Evolutionary conservation across 2,888 invertebrate species (phyloP).

Genomic region (Drosophila nigricruria): DNA sequence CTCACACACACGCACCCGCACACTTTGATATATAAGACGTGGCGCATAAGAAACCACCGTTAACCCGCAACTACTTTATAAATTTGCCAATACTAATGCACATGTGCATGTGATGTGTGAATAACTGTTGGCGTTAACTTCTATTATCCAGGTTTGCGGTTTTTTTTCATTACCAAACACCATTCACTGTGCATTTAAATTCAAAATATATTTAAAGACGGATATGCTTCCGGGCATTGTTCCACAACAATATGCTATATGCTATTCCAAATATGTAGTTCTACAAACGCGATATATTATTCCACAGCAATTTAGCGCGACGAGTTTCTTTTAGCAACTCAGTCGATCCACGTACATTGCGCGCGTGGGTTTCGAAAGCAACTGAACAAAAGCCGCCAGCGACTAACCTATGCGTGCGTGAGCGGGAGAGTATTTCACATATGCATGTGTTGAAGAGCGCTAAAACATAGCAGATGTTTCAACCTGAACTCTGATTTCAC

Average conservation of each 20-base stretch:
- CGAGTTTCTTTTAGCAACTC: constrained; percentile 30
- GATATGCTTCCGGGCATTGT: constrained; percentile 24
- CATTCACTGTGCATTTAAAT: constrained; percentile 11
- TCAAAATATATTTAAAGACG: neutral
- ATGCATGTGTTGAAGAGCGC: constrained; percentile 27
- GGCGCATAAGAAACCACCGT: constrained; percentile 34
- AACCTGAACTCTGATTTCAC: constrained; percentile 34
- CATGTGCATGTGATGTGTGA: constrained; percentile 4
- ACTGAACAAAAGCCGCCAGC: constrained; percentile 54
- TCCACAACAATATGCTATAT: constrained; percentile 11
- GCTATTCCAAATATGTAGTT: constrained; percentile 31
- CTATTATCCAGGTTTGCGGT: constrained; percentile 12
- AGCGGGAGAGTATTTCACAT: constrained; percentile 31
- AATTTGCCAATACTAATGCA: constrained; percentile 9
- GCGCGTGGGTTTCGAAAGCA: constrained; percentile 54
- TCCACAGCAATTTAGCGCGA: constrained; percentile 42
- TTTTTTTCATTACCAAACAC: constrained; percentile 11
- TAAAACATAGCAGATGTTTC: constrained; percentile 11
- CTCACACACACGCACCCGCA: constrained; percentile 4
- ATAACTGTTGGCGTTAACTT: constrained; percentile 23
- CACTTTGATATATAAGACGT: constrained; percentile 34
- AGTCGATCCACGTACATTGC: constrained; percentile 35
- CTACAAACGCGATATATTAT: constrained; percentile 19
- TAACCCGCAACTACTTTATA: constrained; percentile 39
- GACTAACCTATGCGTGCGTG: constrained; percentile 21